These are phyloP conservation scores for Cataglyphis rosenhaueri DNA, from an alignment of 2,888 invertebrate species.

Conservation along the genomic window DNA sequence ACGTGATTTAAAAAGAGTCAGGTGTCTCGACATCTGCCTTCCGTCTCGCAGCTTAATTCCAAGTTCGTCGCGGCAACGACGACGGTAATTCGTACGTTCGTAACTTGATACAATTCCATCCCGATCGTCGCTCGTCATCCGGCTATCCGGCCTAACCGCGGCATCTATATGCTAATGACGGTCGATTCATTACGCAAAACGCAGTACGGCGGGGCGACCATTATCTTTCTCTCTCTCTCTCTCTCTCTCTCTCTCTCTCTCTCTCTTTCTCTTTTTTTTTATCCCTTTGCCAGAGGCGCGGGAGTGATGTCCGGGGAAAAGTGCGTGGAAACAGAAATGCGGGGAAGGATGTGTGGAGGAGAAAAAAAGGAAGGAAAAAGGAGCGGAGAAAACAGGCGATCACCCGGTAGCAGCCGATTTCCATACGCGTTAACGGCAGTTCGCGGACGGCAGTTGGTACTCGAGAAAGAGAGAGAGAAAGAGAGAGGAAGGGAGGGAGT, in stretches of 20 bases:
- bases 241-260: too few relatives aligned
- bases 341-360: constrained; percentile 16
- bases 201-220: constrained; percentile 31
- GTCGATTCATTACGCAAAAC: constrained; percentile 55
- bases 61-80: constrained; percentile 15
- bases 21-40: constrained; percentile 45
- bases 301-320: constrained; percentile 48
- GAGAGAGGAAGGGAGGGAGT: background rate
- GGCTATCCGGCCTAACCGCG: constrained; percentile 48
- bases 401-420: constrained; percentile 66
- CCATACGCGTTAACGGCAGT: constrained; percentile 74
- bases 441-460: constrained; percentile 75
- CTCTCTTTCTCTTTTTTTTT: constrained; percentile 28
- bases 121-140: constrained; percentile 45
- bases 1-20: constrained; percentile 42
- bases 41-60: constrained; percentile 40
- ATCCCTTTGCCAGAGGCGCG: constrained; percentile 12
- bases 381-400: constrained; percentile 47
- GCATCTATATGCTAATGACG: constrained; percentile 56
- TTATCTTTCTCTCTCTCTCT: constrained; percentile 35
- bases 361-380: constrained; percentile 28
- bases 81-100: constrained; percentile 36
- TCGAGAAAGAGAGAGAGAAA: constrained; percentile 57
- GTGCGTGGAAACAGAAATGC: constrained; percentile 44
- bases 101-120: constrained; percentile 49